Evolutionary conservation across 2,797 vertebrate genomes (phyloP).

Genomic region (Squalus acanthias): DNA sequence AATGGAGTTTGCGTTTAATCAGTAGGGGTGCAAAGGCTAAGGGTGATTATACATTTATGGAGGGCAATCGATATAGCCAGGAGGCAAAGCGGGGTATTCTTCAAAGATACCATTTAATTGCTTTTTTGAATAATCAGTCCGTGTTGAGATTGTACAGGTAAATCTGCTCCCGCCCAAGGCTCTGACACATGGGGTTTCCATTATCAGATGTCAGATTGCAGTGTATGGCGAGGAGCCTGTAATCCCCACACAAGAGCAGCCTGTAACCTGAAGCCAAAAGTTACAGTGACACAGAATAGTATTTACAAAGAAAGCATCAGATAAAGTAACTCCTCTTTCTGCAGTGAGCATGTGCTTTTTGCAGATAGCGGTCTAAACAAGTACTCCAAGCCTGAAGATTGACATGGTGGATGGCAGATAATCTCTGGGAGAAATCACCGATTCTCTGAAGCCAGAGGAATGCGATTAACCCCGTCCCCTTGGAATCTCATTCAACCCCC

Average conservation of each 20-base stretch:
- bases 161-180: background rate
- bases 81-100: background rate
- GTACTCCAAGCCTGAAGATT: background rate
- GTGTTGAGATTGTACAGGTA: background rate
- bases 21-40: background rate
- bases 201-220: conserved; percentile 6
- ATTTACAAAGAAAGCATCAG: conserved; percentile 14
- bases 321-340: background rate
- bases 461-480: background rate
- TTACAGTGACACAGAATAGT: background rate
- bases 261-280: background rate
- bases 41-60: conserved; percentile 1
- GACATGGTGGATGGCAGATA: background rate
- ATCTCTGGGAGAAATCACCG: background rate
- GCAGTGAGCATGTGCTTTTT: background rate
- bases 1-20: background rate
- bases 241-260: background rate
- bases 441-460: background rate
- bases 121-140: background rate
- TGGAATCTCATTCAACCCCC: background rate
- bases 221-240: background rate
- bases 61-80: background rate
- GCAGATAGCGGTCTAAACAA: background rate
- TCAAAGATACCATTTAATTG: background rate
- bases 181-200: background rate